Evolutionary conservation across 1,140 invertebrate species (phyloP).

Genomic region (Rhynchophorus ferrugineus): DNA sequence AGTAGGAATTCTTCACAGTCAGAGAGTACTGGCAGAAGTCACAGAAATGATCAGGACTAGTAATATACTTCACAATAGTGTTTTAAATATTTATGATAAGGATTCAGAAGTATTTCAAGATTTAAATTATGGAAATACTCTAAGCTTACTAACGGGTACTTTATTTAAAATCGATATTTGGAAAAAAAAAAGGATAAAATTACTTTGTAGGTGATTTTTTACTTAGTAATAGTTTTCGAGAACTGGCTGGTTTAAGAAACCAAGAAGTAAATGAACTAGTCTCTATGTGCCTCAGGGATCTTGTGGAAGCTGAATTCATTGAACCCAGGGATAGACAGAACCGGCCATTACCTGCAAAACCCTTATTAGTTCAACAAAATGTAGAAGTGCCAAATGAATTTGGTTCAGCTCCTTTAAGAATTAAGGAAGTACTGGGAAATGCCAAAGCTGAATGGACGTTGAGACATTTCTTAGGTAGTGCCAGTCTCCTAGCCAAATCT

Average conservation of each 20-base stretch:
- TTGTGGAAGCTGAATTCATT: conserved; percentile 83
- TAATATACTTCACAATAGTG: conserved; percentile 84
- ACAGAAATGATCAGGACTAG: conserved; percentile 97
- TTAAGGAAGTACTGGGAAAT: conserved; percentile 34
- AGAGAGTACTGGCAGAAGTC: conserved; percentile 85
- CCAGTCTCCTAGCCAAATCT: conserved; percentile 45
- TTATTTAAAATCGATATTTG: background rate
- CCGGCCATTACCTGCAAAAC: conserved; percentile 65
- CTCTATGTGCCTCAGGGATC: conserved; percentile 74
- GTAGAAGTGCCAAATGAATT: conserved; percentile 25
- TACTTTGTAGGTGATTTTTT: conserved; percentile 41
- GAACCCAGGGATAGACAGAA: conserved; percentile 65
- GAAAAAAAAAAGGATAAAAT: background rate
- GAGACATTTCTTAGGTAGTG: conserved; percentile 57
- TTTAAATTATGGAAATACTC: conserved; percentile 91
- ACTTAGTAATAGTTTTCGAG: conserved; percentile 70
- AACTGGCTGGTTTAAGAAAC: conserved; percentile 69
- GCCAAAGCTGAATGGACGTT: conserved; percentile 67
- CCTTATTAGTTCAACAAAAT: conserved; percentile 28
- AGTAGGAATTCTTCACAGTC: conserved; percentile 58
- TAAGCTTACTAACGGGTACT: conserved; percentile 71
- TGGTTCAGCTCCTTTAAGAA: conserved; percentile 26
- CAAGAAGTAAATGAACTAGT: conserved; percentile 81
- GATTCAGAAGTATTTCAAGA: conserved; percentile 53
- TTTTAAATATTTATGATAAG: conserved; percentile 31